Conservation (phyloP, 2,113 vertebrate species). For the Ia io region DNA sequence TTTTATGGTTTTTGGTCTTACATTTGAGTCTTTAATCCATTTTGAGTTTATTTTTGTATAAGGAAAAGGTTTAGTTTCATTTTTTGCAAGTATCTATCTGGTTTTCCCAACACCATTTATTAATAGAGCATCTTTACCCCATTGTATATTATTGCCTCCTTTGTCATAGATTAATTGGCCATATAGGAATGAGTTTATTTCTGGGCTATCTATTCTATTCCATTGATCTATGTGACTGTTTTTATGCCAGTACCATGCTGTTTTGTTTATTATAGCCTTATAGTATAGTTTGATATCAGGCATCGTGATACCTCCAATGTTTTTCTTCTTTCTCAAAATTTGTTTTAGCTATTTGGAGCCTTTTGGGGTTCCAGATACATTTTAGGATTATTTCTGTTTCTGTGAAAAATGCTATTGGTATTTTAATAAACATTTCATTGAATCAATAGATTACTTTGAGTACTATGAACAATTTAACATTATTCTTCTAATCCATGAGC, state of each 20-base stretch:
- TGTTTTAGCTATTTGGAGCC: background rate
- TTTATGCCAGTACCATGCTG: background rate
- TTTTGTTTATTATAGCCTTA: background rate
- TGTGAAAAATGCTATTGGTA: background rate
- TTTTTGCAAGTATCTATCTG: background rate
- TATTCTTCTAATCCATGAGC: background rate
- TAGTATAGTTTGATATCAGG: background rate
- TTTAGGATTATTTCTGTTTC: background rate
- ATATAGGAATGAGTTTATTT: background rate
- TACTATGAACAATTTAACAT: background rate
- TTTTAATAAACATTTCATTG: background rate
- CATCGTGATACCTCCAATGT: background rate
- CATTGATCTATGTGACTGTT: background rate
- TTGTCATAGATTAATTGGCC: background rate
- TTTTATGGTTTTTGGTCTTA: background rate
- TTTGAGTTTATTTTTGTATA: background rate
- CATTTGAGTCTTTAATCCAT: background rate
- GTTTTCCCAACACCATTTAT: background rate
- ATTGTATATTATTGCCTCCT: background rate
- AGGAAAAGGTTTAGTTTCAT: background rate
- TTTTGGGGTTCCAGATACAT: background rate
- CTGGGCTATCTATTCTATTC: background rate
- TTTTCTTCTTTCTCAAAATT: background rate
- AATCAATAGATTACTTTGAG: background rate
- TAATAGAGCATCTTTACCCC: background rate